phyloP scores from a whole-genome alignment of 2,888 invertebrate genomes.

The Drosophila vallismaia region DNA sequence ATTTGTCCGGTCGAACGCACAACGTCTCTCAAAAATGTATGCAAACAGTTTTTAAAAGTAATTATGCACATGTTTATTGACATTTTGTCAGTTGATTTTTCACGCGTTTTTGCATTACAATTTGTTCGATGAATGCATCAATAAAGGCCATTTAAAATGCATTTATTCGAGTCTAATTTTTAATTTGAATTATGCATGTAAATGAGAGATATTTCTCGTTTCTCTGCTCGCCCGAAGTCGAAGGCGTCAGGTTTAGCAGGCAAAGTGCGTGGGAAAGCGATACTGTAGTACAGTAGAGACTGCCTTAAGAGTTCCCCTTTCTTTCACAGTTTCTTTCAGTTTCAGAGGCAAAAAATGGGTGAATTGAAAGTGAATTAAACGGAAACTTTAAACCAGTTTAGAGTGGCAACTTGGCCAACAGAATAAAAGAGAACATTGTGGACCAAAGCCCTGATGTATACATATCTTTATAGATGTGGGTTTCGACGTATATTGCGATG shows the following conservation, averaged over 20 bases:
- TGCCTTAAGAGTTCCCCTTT: too few relatives aligned
- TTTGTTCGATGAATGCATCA: conserved; percentile 49
- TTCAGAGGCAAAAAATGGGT: too few relatives aligned
- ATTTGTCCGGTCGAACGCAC: neutral
- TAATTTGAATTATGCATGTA: conserved; percentile 68
- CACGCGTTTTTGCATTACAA: conserved; percentile 76
- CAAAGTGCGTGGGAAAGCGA: conserved; percentile 4
- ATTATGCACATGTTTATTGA: conserved; percentile 67
- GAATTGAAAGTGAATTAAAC: too few relatives aligned
- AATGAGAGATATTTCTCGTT: conserved; percentile 28
- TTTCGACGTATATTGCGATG: neutral
- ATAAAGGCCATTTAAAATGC: conserved; percentile 60
- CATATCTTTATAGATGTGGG: neutral
- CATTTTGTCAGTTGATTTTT: conserved; percentile 68
- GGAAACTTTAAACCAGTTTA: too few relatives aligned
- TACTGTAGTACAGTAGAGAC: neutral
- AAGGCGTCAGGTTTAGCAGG: neutral
- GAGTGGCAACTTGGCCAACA: neutral
- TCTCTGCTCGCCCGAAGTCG: neutral
- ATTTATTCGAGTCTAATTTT: conserved; percentile 67
- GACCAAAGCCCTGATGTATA: neutral
- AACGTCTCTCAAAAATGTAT: conserved; percentile 41
- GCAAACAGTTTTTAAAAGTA: conserved; percentile 63
- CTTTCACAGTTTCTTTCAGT: too few relatives aligned
- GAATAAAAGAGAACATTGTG: conserved; percentile 7